These are phyloP conservation scores for Marcusenius ussheri DNA, from an alignment of 2,113 vertebrate species.

Conservation along the genomic window DNA sequence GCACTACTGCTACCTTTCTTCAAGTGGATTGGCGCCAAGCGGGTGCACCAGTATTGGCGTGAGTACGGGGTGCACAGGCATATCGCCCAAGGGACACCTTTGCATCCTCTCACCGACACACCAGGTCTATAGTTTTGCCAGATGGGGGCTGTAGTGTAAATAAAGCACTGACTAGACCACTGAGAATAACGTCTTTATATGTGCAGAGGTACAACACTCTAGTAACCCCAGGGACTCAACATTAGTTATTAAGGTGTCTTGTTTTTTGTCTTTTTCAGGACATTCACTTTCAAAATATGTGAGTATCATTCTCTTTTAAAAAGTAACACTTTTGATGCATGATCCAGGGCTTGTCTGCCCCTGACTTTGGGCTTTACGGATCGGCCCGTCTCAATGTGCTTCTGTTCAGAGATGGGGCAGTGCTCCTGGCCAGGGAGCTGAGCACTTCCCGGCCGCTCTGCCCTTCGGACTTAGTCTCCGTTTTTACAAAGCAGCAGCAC, in stretches of 20 bases:
- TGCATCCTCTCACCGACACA: not conserved
- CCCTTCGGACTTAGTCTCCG: not conserved
- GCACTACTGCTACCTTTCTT: not conserved
- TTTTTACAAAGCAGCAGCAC: not conserved
- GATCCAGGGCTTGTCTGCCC: not conserved
- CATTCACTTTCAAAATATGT: conserved; percentile 21
- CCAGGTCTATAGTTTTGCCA: not conserved
- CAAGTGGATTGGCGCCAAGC: not conserved
- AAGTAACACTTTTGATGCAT: not conserved
- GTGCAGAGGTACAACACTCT: not conserved
- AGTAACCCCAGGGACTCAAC: not conserved
- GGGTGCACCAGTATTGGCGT: not conserved
- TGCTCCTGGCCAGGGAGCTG: not conserved
- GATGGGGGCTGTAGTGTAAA: not conserved
- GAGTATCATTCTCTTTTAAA: conserved; percentile 24
- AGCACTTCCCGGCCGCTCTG: not conserved
- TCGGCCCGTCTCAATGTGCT: not conserved
- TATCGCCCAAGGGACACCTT: not conserved
- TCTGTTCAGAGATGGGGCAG: not conserved
- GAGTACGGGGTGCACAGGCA: not conserved
- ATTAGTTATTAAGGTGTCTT: not conserved
- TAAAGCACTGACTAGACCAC: not conserved
- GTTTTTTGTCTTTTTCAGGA: conserved; percentile 28
- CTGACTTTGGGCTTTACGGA: not conserved
- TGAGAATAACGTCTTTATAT: not conserved